Evolutionary conservation across 2,113 vertebrate genomes (phyloP).

Genomic region (Microtus ochrogaster): DNA sequence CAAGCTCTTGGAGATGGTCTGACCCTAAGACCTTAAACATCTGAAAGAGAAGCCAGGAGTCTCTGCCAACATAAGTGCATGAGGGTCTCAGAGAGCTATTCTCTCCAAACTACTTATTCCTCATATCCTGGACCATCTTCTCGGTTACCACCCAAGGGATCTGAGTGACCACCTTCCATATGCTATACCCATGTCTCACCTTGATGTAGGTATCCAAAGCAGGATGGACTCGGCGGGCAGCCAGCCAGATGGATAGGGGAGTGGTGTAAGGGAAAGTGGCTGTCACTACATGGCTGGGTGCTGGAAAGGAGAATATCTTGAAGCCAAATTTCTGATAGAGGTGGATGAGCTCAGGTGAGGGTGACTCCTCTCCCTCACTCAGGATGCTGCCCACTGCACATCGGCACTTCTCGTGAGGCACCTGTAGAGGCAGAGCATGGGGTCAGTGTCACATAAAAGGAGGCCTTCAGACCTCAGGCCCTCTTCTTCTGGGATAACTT

Average conservation of each 20-base stretch:
- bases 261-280: conserved; percentile 92
- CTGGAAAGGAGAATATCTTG: conserved; percentile 93
- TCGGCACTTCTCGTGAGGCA: conserved; percentile 89
- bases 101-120: neutral
- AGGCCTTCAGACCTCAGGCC: neutral
- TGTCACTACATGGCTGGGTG: conserved; percentile 93
- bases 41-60: conserved; percentile 8
- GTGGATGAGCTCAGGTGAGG: conserved; percentile 88
- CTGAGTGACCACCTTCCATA: neutral
- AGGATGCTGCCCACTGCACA: conserved; percentile 94
- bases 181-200: conserved; percentile 84
- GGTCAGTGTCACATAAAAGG: conserved; percentile 44
- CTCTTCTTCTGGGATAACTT: neutral
- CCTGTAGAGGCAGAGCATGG: conserved; percentile 80
- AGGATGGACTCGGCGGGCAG: conserved; percentile 91
- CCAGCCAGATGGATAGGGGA: conserved; percentile 89
- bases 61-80: neutral
- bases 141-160: neutral
- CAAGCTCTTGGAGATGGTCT: conserved; percentile 6
- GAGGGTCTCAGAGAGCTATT: neutral
- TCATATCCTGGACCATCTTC: neutral
- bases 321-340: conserved; percentile 93
- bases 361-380: conserved; percentile 91
- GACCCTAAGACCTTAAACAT: neutral
- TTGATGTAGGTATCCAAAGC: conserved; percentile 92